phyloP scores from a whole-genome alignment of 1,140 invertebrate species.

The Drosophila ogumai region DNA sequence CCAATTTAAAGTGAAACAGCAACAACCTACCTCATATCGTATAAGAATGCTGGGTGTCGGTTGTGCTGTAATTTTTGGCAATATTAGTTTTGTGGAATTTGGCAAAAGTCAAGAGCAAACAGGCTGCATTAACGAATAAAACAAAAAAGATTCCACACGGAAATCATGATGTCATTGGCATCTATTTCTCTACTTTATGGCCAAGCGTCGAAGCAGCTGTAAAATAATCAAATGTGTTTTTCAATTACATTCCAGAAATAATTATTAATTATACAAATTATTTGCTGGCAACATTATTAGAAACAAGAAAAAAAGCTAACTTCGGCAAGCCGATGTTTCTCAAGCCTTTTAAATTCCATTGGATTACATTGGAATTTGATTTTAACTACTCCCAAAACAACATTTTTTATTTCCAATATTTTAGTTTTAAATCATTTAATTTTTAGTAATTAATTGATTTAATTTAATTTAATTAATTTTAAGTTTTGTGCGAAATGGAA shows the following conservation, averaged over 20 bases:
- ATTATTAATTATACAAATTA: background rate
- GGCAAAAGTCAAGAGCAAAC: constrained; percentile 4
- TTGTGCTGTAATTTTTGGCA: constrained; percentile 2
- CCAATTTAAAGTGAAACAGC: background rate
- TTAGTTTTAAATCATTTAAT: too few relatives aligned
- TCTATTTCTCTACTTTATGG: background rate
- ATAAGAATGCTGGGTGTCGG: background rate
- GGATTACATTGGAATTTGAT: too few relatives aligned
- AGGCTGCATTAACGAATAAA: background rate
- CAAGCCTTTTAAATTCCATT: too few relatives aligned
- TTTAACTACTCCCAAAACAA: too few relatives aligned
- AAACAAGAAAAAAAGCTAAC: background rate
- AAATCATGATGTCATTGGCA: constrained; percentile 18
- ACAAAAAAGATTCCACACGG: background rate
- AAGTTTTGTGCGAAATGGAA: too few relatives aligned
- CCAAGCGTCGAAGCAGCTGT: background rate
- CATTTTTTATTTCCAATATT: too few relatives aligned
- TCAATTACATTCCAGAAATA: background rate
- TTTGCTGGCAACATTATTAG: background rate
- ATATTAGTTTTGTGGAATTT: constrained; percentile 14
- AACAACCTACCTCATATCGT: background rate
- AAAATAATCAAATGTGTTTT: background rate
- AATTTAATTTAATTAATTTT: too few relatives aligned
- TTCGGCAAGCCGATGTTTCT: background rate
- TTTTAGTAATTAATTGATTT: too few relatives aligned